phyloP scores from a whole-genome alignment of 2,113 vertebrate genomes.

The Chamaea fasciata region DNA sequence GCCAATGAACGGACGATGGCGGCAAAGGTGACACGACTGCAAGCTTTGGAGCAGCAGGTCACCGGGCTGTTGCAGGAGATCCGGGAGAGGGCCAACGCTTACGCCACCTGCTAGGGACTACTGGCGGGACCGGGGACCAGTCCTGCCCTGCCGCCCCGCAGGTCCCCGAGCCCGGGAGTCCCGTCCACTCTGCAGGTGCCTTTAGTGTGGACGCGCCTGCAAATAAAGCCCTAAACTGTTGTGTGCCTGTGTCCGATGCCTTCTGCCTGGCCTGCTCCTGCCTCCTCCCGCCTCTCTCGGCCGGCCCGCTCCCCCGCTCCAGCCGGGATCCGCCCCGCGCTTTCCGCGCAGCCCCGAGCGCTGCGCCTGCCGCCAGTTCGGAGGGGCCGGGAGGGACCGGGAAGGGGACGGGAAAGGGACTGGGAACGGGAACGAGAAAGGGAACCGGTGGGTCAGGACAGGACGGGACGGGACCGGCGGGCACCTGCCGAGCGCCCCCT shows the following conservation, averaged over 20 bases:
- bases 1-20: slow-evolving; percentile 74
- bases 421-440: neutral
- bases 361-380: neutral
- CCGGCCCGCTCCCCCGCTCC: neutral
- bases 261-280: neutral
- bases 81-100: slow-evolving; percentile 57
- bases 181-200: neutral
- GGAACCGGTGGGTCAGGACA: neutral
- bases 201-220: neutral
- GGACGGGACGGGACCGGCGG: neutral
- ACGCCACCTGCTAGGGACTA: slow-evolving; percentile 70
- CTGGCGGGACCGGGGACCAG: neutral
- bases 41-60: slow-evolving; percentile 69
- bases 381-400: neutral
- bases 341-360: slow-evolving; percentile 29
- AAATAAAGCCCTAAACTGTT: neutral
- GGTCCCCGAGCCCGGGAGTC: neutral
- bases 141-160: neutral
- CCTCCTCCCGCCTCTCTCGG: neutral
- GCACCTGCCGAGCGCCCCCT: neutral
- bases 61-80: slow-evolving; percentile 68
- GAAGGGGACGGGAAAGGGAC: neutral
- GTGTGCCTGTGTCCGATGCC: neutral
- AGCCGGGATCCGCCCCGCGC: slow-evolving; percentile 46
- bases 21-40: slow-evolving; percentile 66